Evolutionary conservation across 2,797 vertebrate genomes (phyloP).

Genomic region (Spizella passerina): DNA sequence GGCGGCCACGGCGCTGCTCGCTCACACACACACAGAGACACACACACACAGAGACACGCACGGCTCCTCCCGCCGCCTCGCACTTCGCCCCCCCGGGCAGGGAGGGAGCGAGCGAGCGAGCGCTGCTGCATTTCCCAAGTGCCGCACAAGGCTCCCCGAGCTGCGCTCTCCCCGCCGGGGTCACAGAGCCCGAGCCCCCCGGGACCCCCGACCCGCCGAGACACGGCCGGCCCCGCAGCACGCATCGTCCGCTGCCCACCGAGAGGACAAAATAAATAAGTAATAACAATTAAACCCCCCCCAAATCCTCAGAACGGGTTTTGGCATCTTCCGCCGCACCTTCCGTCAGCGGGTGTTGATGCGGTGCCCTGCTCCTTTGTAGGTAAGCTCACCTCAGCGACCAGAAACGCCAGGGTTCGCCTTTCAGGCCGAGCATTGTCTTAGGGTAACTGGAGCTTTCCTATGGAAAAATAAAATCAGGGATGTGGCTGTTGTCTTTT

Average conservation of each 20-base stretch:
- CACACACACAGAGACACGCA: not conserved
- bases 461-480: not conserved
- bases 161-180: not conserved
- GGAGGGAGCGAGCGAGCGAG: slow-evolving; percentile 68
- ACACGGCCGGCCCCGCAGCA: not conserved
- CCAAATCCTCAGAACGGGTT: not conserved
- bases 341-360: not conserved
- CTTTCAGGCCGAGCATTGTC: not conserved
- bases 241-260: not conserved
- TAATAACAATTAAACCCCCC: not conserved
- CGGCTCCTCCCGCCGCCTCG: slow-evolving; percentile 67
- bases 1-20: slow-evolving; percentile 64
- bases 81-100: slow-evolving; percentile 50
- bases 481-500: not conserved
- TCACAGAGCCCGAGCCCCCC: not conserved
- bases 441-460: not conserved
- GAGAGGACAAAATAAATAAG: not conserved
- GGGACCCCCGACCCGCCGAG: not conserved
- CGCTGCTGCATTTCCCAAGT: slow-evolving; percentile 13
- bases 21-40: not conserved
- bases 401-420: not conserved
- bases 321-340: not conserved
- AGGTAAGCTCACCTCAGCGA: not conserved
- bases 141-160: not conserved
- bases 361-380: not conserved